Percentiles rank a stretch among this genome's conserved stretches.
phyloP scores from a whole-genome alignment of 2,113 vertebrate genomes.

The Danio rerio region DNA sequence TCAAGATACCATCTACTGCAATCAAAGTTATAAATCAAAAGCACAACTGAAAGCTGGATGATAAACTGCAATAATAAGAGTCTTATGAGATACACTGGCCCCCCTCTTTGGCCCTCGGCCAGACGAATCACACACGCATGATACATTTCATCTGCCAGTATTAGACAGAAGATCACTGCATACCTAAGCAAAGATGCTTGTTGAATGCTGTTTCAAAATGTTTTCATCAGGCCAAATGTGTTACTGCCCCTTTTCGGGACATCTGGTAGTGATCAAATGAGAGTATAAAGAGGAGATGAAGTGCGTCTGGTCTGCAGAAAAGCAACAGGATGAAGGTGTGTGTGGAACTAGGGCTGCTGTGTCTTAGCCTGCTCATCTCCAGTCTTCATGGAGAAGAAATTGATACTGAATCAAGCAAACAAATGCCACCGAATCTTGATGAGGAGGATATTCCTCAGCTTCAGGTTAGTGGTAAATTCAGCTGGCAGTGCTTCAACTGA shows the following conservation, averaged over 20 bases:
- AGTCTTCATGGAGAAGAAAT: constrained; percentile 33
- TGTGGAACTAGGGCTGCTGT: constrained; percentile 53
- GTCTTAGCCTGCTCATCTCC: constrained; percentile 55
- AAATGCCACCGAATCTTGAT: rapidly evolving
- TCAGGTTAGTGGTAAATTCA: constrained; percentile 27
- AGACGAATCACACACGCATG: neutral
- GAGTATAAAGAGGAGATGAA: constrained; percentile 53
- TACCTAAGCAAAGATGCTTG: neutral
- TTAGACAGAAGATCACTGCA: constrained; percentile 5
- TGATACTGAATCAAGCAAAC: neutral
- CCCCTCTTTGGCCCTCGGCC: neutral
- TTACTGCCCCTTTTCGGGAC: constrained; percentile 17
- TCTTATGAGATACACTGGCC: neutral
- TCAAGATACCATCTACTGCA: neutral
- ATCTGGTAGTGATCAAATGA: constrained; percentile 51
- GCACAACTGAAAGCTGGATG: neutral
- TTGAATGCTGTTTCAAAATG: constrained; percentile 30
- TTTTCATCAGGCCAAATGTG: neutral
- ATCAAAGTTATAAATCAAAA: neutral
- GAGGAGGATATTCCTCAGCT: neutral
- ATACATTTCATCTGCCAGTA: neutral
- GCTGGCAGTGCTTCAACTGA: neutral
- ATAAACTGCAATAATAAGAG: neutral
- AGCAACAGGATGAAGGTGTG: constrained; percentile 45
- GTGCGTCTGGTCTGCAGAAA: neutral